These are phyloP conservation scores for Hafferia zeledoni DNA, from an alignment of 2,797 vertebrate species.

Conservation along the genomic window DNA sequence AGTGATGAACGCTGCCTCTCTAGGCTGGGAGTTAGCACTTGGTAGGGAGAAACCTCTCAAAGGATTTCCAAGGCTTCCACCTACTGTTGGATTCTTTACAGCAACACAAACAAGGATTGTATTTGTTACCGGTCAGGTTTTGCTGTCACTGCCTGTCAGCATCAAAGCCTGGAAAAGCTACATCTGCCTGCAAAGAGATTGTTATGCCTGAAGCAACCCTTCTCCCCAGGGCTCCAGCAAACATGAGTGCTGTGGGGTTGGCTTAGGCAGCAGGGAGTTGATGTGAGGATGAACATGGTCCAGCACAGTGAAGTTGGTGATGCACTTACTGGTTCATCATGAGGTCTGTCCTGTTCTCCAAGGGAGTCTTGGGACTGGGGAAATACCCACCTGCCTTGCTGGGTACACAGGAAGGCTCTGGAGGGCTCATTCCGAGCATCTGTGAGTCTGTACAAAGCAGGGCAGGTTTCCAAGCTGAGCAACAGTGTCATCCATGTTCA, in stretches of 20 bases:
- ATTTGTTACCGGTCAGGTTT: not conserved
- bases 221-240: not conserved
- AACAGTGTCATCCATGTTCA: not conserved
- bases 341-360: not conserved
- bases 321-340: not conserved
- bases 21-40: not conserved
- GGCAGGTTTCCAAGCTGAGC: not conserved
- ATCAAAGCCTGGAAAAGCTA: constrained; percentile 18
- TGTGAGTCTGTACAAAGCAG: not conserved
- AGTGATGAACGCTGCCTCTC: not conserved
- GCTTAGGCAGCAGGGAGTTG: not conserved
- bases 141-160: constrained; percentile 12
- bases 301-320: not conserved
- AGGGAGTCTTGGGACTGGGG: not conserved
- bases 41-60: not conserved
- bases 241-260: not conserved
- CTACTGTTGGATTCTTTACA: constrained; percentile 24
- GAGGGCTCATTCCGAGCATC: not conserved
- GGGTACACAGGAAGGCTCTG: rapidly evolving
- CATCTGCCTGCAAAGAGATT: not conserved
- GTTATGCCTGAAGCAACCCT: not conserved
- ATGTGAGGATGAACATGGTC: not conserved
- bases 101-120: not conserved
- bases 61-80: constrained; percentile 56
- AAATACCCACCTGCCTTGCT: not conserved